These are phyloP conservation scores for Empidonax alnorum DNA, from an alignment of 2,113 vertebrate genomes.

Conservation along the genomic window DNA sequence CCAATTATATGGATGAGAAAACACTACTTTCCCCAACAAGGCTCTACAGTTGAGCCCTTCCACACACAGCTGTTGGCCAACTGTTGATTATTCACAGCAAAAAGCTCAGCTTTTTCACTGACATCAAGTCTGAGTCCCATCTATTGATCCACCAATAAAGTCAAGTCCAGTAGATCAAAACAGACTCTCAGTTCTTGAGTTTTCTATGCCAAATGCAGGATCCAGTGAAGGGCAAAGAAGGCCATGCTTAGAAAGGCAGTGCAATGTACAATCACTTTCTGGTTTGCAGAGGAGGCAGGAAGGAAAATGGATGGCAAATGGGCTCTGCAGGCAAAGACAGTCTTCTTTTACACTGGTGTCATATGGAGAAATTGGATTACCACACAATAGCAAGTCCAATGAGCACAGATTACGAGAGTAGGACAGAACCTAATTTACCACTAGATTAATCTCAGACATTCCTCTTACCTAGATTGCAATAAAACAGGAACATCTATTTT, in stretches of 20 bases:
- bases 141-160: neutral
- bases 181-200: neutral
- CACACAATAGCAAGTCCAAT: neutral
- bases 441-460: neutral
- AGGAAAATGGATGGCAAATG: neutral
- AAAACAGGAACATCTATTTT: neutral
- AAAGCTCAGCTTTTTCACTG: slow-evolving; percentile 4
- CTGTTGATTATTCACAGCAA: neutral
- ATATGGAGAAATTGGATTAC: neutral
- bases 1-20: neutral
- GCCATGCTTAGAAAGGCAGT: neutral
- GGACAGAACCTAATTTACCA: neutral
- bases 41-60: neutral
- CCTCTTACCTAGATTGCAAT: neutral
- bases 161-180: neutral
- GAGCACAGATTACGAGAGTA: neutral
- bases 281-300: neutral
- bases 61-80: neutral
- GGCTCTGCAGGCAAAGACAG: neutral
- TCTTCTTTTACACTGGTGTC: neutral
- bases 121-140: neutral
- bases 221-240: neutral
- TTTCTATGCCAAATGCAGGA: neutral
- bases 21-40: neutral
- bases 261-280: neutral